phyloP scores from a whole-genome alignment of 2,113 vertebrate species.

The Meles meles region DNA sequence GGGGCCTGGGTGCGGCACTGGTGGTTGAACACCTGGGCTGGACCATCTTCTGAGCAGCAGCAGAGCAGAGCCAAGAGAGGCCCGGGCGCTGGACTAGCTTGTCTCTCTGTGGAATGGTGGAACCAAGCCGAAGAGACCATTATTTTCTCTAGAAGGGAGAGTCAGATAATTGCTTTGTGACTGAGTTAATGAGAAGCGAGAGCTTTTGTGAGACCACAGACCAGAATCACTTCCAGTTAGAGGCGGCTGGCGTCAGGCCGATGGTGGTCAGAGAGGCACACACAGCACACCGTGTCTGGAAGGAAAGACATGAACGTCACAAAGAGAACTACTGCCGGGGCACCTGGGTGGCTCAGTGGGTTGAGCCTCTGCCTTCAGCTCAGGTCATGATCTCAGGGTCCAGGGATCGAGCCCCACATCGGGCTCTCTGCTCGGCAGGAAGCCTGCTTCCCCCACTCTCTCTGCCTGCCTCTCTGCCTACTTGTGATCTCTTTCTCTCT shows the following conservation, averaged over 20 bases:
- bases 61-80: not conserved
- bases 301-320: not conserved
- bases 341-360: too few relatives aligned
- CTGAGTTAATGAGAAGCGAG: not conserved
- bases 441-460: too few relatives aligned
- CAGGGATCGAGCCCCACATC: too few relatives aligned
- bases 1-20: not conserved
- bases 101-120: not conserved
- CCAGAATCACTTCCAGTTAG: not conserved
- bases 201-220: not conserved
- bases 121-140: not conserved
- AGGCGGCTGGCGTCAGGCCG: fast-evolving
- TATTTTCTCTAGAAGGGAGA: not conserved
- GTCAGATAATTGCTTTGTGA: not conserved
- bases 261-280: not conserved
- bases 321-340: not conserved
- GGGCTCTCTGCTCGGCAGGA: too few relatives aligned
- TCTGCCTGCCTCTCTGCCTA: too few relatives aligned
- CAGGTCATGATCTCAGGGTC: too few relatives aligned
- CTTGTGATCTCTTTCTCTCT: too few relatives aligned
- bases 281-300: not conserved
- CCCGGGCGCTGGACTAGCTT: not conserved
- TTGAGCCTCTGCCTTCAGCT: too few relatives aligned
- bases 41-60: not conserved
- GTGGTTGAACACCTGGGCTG: not conserved